A percentile compares a stretch with the other conserved stretches of the same genome.
Conservation (phyloP, 2,113 vertebrate species). For the Antigone vipio region DNA sequence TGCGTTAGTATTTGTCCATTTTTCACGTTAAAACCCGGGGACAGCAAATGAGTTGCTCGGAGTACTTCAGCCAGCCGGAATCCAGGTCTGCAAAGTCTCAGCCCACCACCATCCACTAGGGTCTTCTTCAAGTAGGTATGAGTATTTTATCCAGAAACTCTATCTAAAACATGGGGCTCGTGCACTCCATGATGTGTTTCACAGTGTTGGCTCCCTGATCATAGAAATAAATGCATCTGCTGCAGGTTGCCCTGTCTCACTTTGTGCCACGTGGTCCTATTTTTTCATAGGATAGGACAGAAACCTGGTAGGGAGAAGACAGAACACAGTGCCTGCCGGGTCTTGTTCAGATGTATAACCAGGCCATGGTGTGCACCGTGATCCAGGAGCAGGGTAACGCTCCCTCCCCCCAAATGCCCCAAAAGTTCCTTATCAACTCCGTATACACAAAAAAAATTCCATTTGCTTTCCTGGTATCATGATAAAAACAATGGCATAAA, state of each 20-base stretch:
- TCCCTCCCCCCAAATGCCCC: neutral
- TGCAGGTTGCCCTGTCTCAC: neutral
- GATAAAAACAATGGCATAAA: conserved; percentile 33
- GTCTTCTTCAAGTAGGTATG: neutral
- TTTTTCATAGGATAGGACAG: neutral
- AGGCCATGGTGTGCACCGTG: neutral
- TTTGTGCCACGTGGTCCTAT: neutral
- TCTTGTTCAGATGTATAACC: neutral
- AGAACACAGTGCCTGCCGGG: neutral
- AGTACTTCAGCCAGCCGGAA: neutral
- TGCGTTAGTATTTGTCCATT: neutral
- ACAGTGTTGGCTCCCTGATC: neutral
- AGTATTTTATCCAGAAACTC: neutral
- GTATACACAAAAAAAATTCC: neutral
- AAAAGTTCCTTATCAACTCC: neutral
- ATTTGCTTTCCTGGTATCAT: neutral
- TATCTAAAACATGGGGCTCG: neutral
- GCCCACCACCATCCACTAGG: neutral
- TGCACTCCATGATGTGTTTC: neutral
- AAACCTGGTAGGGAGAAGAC: neutral
- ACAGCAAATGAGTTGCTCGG: neutral
- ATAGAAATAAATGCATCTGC: neutral
- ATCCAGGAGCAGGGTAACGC: neutral
- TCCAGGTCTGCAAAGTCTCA: neutral
- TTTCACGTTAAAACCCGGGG: neutral